Base-by-base conservation (phyloP, 2,797 vertebrate species). In the Oryzias dopingdopingensis region DNA sequence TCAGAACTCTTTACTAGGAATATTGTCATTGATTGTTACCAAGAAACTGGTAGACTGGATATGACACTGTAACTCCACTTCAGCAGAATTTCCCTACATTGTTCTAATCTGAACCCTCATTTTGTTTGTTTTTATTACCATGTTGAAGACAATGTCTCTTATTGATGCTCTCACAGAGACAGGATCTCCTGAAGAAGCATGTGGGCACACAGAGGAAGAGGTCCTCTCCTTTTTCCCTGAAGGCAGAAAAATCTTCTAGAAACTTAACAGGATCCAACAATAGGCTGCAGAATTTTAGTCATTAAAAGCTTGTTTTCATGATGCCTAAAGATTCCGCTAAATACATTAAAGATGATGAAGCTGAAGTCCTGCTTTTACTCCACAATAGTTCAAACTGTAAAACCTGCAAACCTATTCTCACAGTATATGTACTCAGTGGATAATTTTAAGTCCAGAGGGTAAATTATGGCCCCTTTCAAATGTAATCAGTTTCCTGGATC, bases 161-260 rank as follows among this genome's bases (percentile, higher is more conserved):
- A 49, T 62, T 23, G 29, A 20, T 4, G 42, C 42, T 60, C 50
- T 57, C 63, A 69, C 70, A 70, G 53, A 60, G 67, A 69, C 65
- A 75, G 81, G 74, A 81, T 81, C 80, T 81, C 74, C 77, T 48
- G 22, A 55, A 74, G 68, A 56, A 58, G 49, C 45, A 57, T 32
- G 45, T 70, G 46, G 54, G 66, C 73, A 82, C 83, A 79, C 73
- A 79, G 84, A 89, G 77, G 79, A 73, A 87, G 18, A 14, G 17
- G 52, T 32, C 57, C 40, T 52, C 80, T 84, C 81, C 70, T 77
- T 73, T 74, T 69, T 75, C 52, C 42, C 61, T 57, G 26, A 18
- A 26, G 22, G 49, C 55, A 61, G n/a, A 52, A 61, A 15, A 60
- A 57, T 57, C 48, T 59, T 40, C 48, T 15, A 62, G 49, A 46